These are phyloP conservation scores for Creontiades dilutus DNA, from an alignment of 2,888 invertebrate species.

Conservation along the genomic window DNA sequence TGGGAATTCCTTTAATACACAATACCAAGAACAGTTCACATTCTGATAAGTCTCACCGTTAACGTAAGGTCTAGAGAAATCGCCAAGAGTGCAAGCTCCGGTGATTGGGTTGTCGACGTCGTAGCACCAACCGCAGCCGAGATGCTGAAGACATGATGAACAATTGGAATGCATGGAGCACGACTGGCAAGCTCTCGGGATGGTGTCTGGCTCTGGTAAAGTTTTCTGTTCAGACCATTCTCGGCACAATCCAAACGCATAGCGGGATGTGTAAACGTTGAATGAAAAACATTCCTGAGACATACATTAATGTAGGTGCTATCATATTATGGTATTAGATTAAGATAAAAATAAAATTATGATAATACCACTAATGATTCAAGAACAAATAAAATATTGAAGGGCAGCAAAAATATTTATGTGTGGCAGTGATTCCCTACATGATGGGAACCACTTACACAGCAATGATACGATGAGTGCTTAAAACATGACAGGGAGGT, in stretches of 20 bases:
- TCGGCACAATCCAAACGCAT: slow-evolving; percentile 94
- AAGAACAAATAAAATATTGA: too few relatives aligned
- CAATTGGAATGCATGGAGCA: slow-evolving; percentile 88
- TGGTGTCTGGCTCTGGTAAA: slow-evolving; percentile 78
- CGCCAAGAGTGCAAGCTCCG: slow-evolving; percentile 91
- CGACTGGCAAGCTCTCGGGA: slow-evolving; percentile 85
- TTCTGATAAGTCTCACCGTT: neutral
- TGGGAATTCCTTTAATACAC: too few relatives aligned
- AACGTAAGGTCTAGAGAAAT: slow-evolving; percentile 88
- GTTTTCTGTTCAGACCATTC: slow-evolving; percentile 89
- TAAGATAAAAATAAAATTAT: too few relatives aligned
- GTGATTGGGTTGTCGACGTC: slow-evolving; percentile 92
- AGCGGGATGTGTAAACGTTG: slow-evolving; percentile 96
- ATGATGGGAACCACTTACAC: too few relatives aligned
- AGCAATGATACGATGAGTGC: too few relatives aligned
- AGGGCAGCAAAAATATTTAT: too few relatives aligned
- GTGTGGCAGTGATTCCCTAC: too few relatives aligned
- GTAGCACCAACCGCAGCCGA: slow-evolving; percentile 97
- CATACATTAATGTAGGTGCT: neutral
- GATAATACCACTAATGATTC: too few relatives aligned
- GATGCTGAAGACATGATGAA: slow-evolving; percentile 87
- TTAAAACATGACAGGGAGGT: too few relatives aligned
- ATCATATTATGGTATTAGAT: neutral
- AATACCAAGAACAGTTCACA: too few relatives aligned
- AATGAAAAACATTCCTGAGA: slow-evolving; percentile 92